These are phyloP conservation scores for Urocyon cinereoargenteus DNA, from an alignment of 2,797 vertebrate species.

Conservation along the genomic window DNA sequence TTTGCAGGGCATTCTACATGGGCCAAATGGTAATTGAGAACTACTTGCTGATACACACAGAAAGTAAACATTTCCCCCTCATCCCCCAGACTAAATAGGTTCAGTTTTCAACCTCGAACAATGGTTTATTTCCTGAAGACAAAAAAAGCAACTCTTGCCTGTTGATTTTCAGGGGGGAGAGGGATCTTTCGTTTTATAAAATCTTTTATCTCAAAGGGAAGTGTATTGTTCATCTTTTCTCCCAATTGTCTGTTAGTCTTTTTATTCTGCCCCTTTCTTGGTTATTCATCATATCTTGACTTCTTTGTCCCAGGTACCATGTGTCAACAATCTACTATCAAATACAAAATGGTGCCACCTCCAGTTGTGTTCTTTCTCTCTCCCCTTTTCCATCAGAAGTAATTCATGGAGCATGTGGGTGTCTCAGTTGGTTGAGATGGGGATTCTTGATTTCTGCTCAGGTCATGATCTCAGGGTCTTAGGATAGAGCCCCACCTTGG, in stretches of 20 bases:
- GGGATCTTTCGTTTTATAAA: constrained; percentile 40
- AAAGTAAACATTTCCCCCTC: background rate
- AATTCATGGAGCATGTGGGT: background rate
- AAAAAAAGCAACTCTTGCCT: background rate
- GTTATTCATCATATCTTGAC: background rate
- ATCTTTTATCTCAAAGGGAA: background rate
- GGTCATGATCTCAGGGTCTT: background rate
- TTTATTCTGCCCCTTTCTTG: constrained; percentile 23
- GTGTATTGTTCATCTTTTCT: background rate
- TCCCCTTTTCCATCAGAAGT: background rate
- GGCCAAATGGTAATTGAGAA: background rate
- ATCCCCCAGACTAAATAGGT: background rate
- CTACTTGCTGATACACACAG: constrained; percentile 3
- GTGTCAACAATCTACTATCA: background rate
- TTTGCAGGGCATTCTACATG: constrained; percentile 6
- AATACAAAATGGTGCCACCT: background rate
- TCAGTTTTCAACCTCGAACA: constrained; percentile 23
- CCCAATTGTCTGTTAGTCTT: background rate
- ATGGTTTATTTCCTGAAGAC: constrained; percentile 50
- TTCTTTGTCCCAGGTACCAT: background rate
- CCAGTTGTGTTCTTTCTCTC: background rate
- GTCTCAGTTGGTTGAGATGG: background rate
- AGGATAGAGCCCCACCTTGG: background rate
- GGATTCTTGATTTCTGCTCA: background rate
- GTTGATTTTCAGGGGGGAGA: background rate